A percentile compares a stretch with the other conserved stretches of the same genome.
Conservation (phyloP, 2,797 vertebrate species). For the Chromis chromis region DNA sequence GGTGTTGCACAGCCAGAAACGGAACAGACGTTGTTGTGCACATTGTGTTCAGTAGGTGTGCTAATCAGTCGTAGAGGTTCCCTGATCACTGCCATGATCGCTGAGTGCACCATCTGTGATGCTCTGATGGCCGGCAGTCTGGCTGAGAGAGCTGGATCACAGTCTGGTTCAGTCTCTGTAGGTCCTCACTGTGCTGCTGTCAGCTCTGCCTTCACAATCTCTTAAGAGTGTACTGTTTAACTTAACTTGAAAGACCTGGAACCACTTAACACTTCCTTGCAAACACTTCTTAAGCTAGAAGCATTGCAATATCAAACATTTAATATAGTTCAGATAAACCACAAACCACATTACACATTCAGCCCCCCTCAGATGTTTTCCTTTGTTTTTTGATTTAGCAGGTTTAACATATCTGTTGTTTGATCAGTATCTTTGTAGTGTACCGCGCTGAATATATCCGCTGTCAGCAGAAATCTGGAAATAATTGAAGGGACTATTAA, state of each 20-base stretch:
- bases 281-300: conserved; percentile 13
- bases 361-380: neutral
- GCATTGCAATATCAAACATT: conserved; percentile 30
- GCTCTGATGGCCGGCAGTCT: conserved; percentile 60
- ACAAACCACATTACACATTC: conserved; percentile 14
- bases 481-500: conserved; percentile 79
- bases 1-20: conserved; percentile 45
- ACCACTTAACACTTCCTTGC: conserved; percentile 41
- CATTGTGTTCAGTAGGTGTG: conserved; percentile 76
- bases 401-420: conserved; percentile 38
- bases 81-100: conserved; percentile 74
- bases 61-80: conserved; percentile 80
- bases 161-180: conserved; percentile 50
- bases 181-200: conserved; percentile 37
- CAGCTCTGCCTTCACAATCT: conserved; percentile 13
- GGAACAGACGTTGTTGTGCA: conserved; percentile 77
- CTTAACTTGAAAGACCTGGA: conserved; percentile 38
- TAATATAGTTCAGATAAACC: conserved; percentile 5
- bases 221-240: conserved; percentile 1
- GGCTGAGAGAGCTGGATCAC: conserved; percentile 62
- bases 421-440: conserved; percentile 62
- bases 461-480: conserved; percentile 76
- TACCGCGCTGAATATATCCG: conserved; percentile 48
- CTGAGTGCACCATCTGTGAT: conserved; percentile 83
- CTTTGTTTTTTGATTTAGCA: conserved; percentile 33